Percentiles rank a stretch among this genome's conserved stretches.
Conservation (phyloP, 1,140 invertebrate genomes). For the Drosophila pandora region DNA sequence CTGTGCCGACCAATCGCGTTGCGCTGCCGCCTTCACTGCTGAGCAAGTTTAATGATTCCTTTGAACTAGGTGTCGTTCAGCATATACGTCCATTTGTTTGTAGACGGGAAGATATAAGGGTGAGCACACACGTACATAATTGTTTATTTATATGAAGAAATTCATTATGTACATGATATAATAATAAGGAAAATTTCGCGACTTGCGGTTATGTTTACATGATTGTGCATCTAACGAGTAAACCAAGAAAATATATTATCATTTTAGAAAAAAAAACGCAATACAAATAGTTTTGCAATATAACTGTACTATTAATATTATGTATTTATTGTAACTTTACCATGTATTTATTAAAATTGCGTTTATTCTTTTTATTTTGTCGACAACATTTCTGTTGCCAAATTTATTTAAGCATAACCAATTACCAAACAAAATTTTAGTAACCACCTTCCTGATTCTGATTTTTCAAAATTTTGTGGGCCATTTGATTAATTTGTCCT, state of each 20-base stretch:
- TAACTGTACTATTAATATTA: neutral
- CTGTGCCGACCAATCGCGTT: conserved; percentile 58
- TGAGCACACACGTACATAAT: neutral
- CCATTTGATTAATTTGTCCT: no score
- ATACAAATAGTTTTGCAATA: neutral
- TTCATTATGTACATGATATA: conserved; percentile 13
- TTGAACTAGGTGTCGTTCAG: neutral
- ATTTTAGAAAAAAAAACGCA: neutral
- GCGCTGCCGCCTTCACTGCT: conserved; percentile 33
- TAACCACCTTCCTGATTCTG: no score
- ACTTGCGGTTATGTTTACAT: conserved; percentile 12
- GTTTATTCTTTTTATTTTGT: no score
- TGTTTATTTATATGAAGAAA: conserved; percentile 7
- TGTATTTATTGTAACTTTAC: no score
- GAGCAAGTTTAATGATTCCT: conserved; percentile 3
- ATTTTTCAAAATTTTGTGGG: no score
- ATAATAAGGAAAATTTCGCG: conserved; percentile 23
- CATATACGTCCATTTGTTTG: neutral
- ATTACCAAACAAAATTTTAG: no score
- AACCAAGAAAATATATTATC: neutral
- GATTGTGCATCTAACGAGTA: neutral
- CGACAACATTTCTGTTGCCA: no score
- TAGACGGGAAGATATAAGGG: conserved; percentile 3
- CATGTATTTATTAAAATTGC: no score
- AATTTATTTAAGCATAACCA: no score